phyloP scores from a whole-genome alignment of 1,140 invertebrate genomes.

The Panagrolaimus sp. region DNA sequence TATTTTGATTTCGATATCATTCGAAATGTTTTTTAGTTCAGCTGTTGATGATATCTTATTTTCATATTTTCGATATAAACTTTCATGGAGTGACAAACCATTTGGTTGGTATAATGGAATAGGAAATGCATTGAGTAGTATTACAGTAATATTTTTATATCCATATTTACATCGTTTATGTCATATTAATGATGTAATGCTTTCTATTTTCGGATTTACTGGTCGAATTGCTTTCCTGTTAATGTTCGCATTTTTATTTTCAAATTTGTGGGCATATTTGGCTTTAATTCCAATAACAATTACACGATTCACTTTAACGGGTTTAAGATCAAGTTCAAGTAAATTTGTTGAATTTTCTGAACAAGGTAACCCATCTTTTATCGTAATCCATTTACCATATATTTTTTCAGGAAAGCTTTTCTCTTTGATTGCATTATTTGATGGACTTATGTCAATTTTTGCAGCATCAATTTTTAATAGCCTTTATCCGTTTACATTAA shows the following conservation, averaged over 20 bases:
- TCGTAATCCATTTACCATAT: too few species aligned
- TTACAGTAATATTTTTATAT: constrained; percentile 35
- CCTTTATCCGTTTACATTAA: constrained; percentile 46
- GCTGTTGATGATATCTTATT: constrained; percentile 43
- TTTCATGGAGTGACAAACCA: constrained; percentile 42
- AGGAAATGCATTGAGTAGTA: constrained; percentile 31
- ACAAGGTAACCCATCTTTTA: constrained; percentile 23
- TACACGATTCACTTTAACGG: constrained; percentile 49
- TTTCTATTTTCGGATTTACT: constrained; percentile 42
- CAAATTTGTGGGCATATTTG: constrained; percentile 31
- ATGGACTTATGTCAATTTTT: constrained; percentile 44
- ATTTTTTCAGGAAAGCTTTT: constrained; percentile 35
- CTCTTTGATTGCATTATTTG: constrained; percentile 43
- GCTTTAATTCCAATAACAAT: constrained; percentile 35
- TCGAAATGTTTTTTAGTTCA: constrained; percentile 33
- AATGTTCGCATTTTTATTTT: constrained; percentile 40
- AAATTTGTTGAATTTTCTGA: constrained; percentile 41
- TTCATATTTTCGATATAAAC: constrained; percentile 42
- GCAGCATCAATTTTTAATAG: constrained; percentile 54
- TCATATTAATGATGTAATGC: constrained; percentile 30
- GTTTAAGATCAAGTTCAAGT: constrained; percentile 40
- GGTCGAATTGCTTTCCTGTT: constrained; percentile 44
- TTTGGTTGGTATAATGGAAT: constrained; percentile 45
- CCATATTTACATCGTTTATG: constrained; percentile 33
- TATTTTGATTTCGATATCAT: too few species aligned